Conservation (phyloP, 2,113 vertebrate genomes). For the Heterocephalus glaber region DNA sequence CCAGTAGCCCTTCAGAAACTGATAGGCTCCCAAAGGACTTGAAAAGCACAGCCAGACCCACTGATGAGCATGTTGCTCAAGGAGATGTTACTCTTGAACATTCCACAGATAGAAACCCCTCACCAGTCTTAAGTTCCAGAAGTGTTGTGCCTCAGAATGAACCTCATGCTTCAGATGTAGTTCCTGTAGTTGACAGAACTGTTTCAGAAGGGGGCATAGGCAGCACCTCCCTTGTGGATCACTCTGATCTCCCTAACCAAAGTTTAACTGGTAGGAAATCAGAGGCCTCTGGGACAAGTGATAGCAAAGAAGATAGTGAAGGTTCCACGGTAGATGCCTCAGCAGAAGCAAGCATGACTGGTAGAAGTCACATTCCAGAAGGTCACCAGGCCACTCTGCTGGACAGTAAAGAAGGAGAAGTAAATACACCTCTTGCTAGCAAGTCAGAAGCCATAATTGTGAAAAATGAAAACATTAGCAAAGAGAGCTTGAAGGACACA, state of each 20-base stretch:
- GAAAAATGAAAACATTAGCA: not conserved
- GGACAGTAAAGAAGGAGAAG: conserved; percentile 27
- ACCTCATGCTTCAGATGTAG: not conserved
- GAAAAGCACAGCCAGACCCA: conserved; percentile 72
- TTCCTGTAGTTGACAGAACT: not conserved
- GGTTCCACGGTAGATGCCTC: not conserved
- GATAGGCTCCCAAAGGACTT: conserved; percentile 75
- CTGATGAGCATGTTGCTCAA: conserved; percentile 63
- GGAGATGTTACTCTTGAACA: conserved; percentile 63
- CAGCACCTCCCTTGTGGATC: not conserved
- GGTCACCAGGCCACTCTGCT: not conserved
- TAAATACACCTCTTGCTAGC: not conserved
- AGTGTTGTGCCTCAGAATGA: conserved; percentile 63
- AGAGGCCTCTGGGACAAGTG: not conserved
- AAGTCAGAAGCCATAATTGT: not conserved
- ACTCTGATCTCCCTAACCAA: not conserved
- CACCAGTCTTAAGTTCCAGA: not conserved
- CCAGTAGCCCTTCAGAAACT: conserved; percentile 61
- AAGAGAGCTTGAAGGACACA: not conserved
- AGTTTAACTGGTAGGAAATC: conserved; percentile 29
- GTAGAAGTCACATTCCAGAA: conserved; percentile 48
- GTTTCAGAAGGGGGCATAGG: conserved; percentile 55
- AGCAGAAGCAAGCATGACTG: not conserved
- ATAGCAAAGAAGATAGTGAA: not conserved
- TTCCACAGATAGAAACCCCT: conserved; percentile 50